Evolutionary conservation across 1,140 invertebrate genomes (phyloP), one percentile per base, ranked within the genome.

Genomic region (Caenorhabditis remanei): DNA sequence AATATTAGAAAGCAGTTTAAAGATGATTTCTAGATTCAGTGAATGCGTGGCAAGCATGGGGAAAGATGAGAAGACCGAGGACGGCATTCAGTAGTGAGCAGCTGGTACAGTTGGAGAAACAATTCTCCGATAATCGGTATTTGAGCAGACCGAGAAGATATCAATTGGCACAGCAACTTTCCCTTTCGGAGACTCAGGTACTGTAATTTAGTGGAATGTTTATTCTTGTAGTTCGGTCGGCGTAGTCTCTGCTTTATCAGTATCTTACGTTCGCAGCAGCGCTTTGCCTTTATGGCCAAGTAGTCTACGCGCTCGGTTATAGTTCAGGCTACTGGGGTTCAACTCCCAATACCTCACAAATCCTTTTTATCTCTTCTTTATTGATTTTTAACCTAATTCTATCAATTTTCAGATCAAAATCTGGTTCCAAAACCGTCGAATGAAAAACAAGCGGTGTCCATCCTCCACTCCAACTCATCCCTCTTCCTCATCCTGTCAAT

Each of bases 81-180:
- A 99, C 98, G 1, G 98, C 98, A 3, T 99, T 99, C 94, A 99
- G 98, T 0, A 97, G 96, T 16, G 97, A 99, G 93, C 98, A 99
- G 93, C 95, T 99, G 32, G 94, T 99, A 86, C 98, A 99, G 94
- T 94, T 99, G 90, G 98, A 99, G 93, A 96, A 98, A 93, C 97
- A 99, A 94, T 99, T 99, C 94, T 95, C 96, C 82, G 96, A 98
- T 94, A 99, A 99, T 94, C 99, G 99, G 94, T 99, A 99, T 94
- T 95, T 99, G 24, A 99, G 97, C 46, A 94, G 98, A 90, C 98
- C 98, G 2, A 99, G 99, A 94, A 94, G 98, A 91, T 99, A 99
- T 93, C 98, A 99, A 94, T 97, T 99, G 9, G 98, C 98, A 53
- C 99, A 97, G 32, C 97, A 96, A 63, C 93, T 99, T 79, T 97